Conservation (phyloP, 2,888 invertebrate species). For the Tuberolachnus salignus region DNA sequence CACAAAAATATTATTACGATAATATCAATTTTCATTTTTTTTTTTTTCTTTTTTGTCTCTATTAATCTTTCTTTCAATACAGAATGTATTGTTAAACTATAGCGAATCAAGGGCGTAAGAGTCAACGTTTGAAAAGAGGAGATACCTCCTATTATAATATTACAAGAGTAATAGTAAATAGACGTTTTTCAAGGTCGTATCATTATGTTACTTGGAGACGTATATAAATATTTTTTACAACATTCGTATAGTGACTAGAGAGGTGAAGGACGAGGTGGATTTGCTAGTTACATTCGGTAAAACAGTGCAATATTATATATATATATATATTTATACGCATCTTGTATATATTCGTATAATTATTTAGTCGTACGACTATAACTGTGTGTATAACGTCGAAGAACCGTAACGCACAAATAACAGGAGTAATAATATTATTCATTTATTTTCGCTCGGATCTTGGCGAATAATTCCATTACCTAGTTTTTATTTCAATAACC, state of each 20-base stretch:
- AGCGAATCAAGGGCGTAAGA: conserved; percentile 45
- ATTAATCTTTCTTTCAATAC: conserved; percentile 30
- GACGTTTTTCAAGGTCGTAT: conserved; percentile 42
- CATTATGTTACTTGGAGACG: conserved; percentile 42
- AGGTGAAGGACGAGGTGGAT: conserved; percentile 36
- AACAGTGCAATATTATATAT: background rate
- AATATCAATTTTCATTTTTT: conserved; percentile 22
- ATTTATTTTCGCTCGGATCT: too few relatives aligned
- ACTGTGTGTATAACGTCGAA: too few relatives aligned
- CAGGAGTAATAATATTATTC: too few relatives aligned
- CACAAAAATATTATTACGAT: conserved; percentile 9
- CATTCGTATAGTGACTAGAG: conserved; percentile 1
- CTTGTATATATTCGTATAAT: too few relatives aligned
- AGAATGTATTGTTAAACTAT: conserved; percentile 26
- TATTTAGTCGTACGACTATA: too few relatives aligned
- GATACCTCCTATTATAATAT: conserved; percentile 21
- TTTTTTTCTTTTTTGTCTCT: too few relatives aligned
- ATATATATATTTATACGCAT: too few relatives aligned
- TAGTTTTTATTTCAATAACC: too few relatives aligned
- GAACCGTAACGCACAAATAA: too few relatives aligned
- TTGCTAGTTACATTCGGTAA: conserved; percentile 22
- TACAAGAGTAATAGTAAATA: conserved; percentile 23
- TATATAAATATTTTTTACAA: conserved; percentile 23
- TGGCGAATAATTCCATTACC: too few relatives aligned
- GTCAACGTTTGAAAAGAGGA: conserved; percentile 36